These are phyloP conservation scores for Streptopelia turtur DNA, from an alignment of 2,797 vertebrate genomes.

Conservation along the genomic window DNA sequence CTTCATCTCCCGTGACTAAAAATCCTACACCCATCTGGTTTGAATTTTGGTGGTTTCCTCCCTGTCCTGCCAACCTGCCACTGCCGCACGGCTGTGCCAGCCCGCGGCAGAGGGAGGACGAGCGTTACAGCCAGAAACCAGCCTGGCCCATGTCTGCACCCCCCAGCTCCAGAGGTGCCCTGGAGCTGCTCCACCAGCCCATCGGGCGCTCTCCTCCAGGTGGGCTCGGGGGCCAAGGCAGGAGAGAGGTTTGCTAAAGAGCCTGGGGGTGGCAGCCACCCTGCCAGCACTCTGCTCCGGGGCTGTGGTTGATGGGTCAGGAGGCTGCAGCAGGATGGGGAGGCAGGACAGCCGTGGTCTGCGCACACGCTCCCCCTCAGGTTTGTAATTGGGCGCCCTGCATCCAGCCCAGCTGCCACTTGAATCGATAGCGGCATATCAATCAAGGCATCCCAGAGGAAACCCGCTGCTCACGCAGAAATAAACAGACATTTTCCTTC, in stretches of 20 bases:
- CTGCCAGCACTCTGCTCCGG: background rate
- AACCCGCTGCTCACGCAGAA: background rate
- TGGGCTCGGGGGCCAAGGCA: rapidly evolving
- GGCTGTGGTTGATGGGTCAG: background rate
- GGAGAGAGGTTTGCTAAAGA: background rate
- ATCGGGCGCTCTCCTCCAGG: background rate
- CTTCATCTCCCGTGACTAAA: background rate
- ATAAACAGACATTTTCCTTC: conserved; percentile 20
- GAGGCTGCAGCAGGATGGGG: background rate
- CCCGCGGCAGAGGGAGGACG: background rate
- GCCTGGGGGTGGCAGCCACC: background rate
- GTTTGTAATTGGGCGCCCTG: background rate
- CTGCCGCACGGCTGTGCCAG: background rate
- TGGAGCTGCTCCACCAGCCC: background rate
- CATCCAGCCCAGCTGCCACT: background rate
- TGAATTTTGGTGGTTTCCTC: background rate
- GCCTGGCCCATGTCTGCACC: background rate
- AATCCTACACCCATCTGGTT: background rate
- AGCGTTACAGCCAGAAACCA: background rate
- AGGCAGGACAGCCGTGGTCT: background rate
- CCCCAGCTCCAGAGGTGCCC: background rate
- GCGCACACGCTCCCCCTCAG: background rate
- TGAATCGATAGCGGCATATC: conserved; percentile 2
- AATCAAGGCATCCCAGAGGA: conserved; percentile 21
- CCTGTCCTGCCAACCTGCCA: background rate